Evolutionary conservation across 1,140 invertebrate genomes (phyloP), one percentile per base, ranked within the genome.

Genomic region (Aphaenogaster floridana): DNA sequence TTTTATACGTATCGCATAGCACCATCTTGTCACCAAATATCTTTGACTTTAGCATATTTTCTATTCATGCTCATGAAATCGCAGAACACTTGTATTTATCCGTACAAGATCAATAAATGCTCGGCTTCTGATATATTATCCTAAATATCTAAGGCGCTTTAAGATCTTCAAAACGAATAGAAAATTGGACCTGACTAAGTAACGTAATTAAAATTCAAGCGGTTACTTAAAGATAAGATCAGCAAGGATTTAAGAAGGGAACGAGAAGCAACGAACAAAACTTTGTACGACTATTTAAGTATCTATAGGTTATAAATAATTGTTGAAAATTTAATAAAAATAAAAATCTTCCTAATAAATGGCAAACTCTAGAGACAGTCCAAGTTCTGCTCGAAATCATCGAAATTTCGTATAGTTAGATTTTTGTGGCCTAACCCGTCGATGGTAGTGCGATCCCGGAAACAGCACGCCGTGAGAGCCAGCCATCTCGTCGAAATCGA

Each of bases 401-500:
- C 39, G 9, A 81, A 57, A 69, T 50, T 52, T n/a, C 68, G 7
- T 34, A 45, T 11, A 89, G 80, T 89, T 69, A 86, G 89, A 89
- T 89, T 87, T 89, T 89, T 86, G 68, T 71, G 63, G 74, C 36
- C 42, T 76, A 89, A 77, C 76, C 76, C 61, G 52, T 86, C 77
- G 57, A 64, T 89, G 76, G 79, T 86, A 86, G 76, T 54, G 63
- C 15, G 50, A 89, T 71, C 39, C 9, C n/a, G 28, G 42, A 86
- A 86, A 48, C 86, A 79, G 76, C 59, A 63, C 34, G 45, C 52
- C 57, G 36, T 42, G 45, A 21, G 21, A 72, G 84, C 39, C 11
- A 34, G 8, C 68, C 71, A 88, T 89, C 66, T 42, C 77, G 64
- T 8, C 54, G 64, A 89, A 87, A 89, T 89, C 84, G 89, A 89